Evolutionary conservation across 2,888 invertebrate species (phyloP), one percentile per base, ranked within the genome.

Genomic region (Drosophila vallismaia): DNA sequence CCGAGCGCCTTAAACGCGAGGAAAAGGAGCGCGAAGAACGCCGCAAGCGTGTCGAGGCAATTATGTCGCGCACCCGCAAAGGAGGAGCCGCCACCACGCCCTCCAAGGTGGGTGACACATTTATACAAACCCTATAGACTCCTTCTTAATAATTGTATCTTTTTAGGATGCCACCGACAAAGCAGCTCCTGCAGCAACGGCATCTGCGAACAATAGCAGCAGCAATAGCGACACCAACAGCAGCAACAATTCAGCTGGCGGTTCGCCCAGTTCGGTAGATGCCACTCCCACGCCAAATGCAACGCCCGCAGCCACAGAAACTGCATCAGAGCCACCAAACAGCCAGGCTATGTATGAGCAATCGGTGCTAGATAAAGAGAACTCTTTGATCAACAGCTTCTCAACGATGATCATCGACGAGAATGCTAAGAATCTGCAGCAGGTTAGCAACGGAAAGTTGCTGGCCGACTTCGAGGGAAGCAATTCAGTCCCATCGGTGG

Each of bases 11-110:
- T 70, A 95, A 95, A 89, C 94, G 95, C 77, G 98, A 98, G 91
- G 98, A 98, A 92, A 96, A 95, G 89, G 98, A 98, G 90, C 93
- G 98, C 63, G 94, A 96, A 86, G 96, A 95, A 66, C 93, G 98
- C 86, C 96, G 97, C 86, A 97, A 97, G 92, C 93, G 97, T 63
- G 97, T 98, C 26, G 97, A 97, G 92, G 97, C 97, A 59, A 98
- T 98, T 88, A 98, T 98, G 98, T 94, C 95, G 56, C 93, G 98
- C 86, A 98, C 97, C n/a, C 93, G 97, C 62, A 91, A 90, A 73
- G 86, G 77, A 10, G 88, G 78, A 42, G 72, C 82, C 19, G 57
- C 77, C 26, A 71, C 71, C 69, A 91, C 91, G 48, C 91, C 91
- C 64, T 81, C 88, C 50, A 92, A 92, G 87, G 92, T 91, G 76